Evolutionary conservation across 2,797 vertebrate species (phyloP).

Genomic region (Onychomys torridus): DNA sequence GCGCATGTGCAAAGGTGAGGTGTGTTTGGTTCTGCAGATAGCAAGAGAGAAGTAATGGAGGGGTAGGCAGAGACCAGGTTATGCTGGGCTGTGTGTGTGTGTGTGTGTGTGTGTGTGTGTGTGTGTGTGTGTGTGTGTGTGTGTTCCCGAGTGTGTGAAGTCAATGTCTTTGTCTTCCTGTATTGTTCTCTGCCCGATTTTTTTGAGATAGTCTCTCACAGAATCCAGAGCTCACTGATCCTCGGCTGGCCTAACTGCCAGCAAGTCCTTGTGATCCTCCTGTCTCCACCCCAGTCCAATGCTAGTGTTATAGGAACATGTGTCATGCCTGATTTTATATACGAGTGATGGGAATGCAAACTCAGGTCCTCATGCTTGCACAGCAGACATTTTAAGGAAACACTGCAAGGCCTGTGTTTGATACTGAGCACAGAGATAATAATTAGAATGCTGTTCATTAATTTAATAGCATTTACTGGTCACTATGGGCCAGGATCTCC

Average conservation of each 20-base stretch:
- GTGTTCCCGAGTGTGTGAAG: neutral
- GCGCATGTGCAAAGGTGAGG: neutral
- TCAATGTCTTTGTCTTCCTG: neutral
- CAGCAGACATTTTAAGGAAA: neutral
- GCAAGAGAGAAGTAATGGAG: neutral
- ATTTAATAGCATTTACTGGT: neutral
- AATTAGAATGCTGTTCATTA: neutral
- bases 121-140: too few species aligned
- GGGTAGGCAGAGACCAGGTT: neutral
- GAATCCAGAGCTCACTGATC: neutral
- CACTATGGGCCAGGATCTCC: neutral
- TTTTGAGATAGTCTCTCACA: neutral
- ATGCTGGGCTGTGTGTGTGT: neutral
- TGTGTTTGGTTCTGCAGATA: neutral
- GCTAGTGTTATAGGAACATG: neutral
- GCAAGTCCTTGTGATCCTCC: neutral
- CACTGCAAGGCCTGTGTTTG: neutral
- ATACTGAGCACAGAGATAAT: neutral
- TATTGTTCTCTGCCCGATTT: neutral
- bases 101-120: fast-evolving
- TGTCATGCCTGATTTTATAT: neutral
- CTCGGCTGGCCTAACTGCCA: neutral
- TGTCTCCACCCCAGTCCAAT: neutral
- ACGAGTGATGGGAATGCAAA: neutral
- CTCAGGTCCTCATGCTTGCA: neutral